Percentiles rank a stretch among this genome's conserved stretches.
These are phyloP conservation scores for Acronicta leporina DNA, from an alignment of 2,888 invertebrate genomes.

Conservation along the genomic window DNA sequence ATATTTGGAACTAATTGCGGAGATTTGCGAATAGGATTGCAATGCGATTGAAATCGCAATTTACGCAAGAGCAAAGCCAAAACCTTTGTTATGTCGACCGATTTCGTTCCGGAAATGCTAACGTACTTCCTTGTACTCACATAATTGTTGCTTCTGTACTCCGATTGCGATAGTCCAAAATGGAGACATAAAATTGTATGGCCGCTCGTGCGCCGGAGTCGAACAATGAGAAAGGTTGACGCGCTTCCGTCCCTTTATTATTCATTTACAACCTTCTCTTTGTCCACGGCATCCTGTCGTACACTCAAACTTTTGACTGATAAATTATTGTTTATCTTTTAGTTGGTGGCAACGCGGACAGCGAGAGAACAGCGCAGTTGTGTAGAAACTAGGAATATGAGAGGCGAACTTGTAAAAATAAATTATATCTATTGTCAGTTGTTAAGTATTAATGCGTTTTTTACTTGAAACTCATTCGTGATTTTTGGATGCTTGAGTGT, in stretches of 20 bases:
- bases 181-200: conserved; percentile 58
- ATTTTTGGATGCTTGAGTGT: too few relatives aligned
- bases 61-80: not conserved
- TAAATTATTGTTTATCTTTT: conserved; percentile 61
- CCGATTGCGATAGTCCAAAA: conserved; percentile 60
- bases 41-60: not conserved
- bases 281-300: conserved; percentile 69
- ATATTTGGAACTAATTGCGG: not conserved
- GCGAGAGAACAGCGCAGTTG: conserved; percentile 24
- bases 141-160: conserved; percentile 11
- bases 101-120: not conserved
- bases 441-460: too few relatives aligned
- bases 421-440: too few relatives aligned
- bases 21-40: not conserved
- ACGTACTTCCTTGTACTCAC: conserved; percentile 3
- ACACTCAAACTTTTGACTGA: conserved; percentile 58
- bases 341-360: conserved; percentile 29
- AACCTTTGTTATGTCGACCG: not conserved
- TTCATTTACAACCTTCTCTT: conserved; percentile 68
- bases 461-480: too few relatives aligned
- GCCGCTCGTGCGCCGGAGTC: conserved; percentile 58
- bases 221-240: conserved; percentile 69
- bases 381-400: not conserved
- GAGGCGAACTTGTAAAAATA: too few relatives aligned
- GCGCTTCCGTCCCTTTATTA: conserved; percentile 70